A percentile compares a stretch with the other conserved stretches of the same genome.
Evolutionary conservation across 2,888 invertebrate genomes (phyloP).

Genomic region (Graphium colonna): DNA sequence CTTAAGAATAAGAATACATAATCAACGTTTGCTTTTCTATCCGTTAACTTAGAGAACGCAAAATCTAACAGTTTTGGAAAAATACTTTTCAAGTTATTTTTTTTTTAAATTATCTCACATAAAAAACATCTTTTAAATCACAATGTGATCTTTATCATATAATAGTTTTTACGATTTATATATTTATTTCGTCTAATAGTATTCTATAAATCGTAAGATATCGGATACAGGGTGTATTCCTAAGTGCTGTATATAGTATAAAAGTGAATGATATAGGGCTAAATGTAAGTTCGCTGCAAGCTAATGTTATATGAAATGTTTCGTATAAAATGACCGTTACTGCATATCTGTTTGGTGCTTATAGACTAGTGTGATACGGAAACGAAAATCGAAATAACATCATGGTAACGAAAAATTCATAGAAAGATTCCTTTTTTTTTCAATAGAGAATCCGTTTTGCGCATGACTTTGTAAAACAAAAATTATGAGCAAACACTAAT

Average conservation of each 20-base stretch:
- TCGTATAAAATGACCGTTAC: slow-evolving; percentile 38
- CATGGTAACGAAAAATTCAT: slow-evolving; percentile 35
- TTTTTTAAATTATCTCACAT: slow-evolving; percentile 69
- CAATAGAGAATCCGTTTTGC: slow-evolving; percentile 48
- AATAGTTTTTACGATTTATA: slow-evolving; percentile 53
- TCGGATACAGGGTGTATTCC: slow-evolving; percentile 41
- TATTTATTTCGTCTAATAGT: slow-evolving; percentile 32
- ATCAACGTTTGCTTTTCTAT: slow-evolving; percentile 47
- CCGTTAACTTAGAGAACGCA: slow-evolving; percentile 63
- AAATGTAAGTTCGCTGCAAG: slow-evolving; percentile 31
- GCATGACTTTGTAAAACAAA: slow-evolving; percentile 32
- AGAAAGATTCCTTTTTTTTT: slow-evolving; percentile 51
- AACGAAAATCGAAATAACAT: slow-evolving; percentile 35
- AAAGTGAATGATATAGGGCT: slow-evolving; percentile 32
- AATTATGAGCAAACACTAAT: slow-evolving; percentile 40
- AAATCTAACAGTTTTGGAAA: slow-evolving; percentile 73
- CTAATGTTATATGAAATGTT: slow-evolving; percentile 13
- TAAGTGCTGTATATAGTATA: slow-evolving; percentile 37
- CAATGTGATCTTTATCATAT: slow-evolving; percentile 69
- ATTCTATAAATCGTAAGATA: slow-evolving; percentile 34
- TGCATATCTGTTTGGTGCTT: slow-evolving; percentile 65
- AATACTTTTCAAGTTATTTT: slow-evolving; percentile 72
- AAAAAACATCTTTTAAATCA: slow-evolving; percentile 74
- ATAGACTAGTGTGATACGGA: slow-evolving; percentile 70
- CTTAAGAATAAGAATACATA: slow-evolving; percentile 57